Evolutionary conservation across 1,140 invertebrate genomes (phyloP), one percentile per base, ranked within the genome.

Genomic region (Drosophila equinoxialis): DNA sequence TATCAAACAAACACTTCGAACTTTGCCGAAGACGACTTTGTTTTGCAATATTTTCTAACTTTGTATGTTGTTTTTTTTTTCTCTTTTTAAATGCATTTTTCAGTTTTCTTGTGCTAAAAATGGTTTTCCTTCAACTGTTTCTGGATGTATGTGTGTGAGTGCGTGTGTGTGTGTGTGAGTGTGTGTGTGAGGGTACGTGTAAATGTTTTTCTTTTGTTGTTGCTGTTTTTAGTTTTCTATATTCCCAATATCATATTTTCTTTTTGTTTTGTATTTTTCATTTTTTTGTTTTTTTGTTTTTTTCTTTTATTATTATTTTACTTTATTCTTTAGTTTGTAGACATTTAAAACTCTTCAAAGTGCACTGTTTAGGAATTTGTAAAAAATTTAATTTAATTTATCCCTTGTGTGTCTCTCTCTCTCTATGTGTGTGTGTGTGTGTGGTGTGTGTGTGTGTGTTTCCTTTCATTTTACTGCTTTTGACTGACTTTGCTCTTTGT

Each of bases 211-310:
- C 1, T 33, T 33, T 33, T 5, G 55, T 37, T 14, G 6, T 23
- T 33, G 30, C 14, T 35, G 30, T 10, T 37, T 5, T 23, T 23
- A 51, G 17, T 37, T 51, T 59, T 59, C 51, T 70, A 42, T 70
- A 42, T 41, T 76, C 61, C 57, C 61, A 68, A 59, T 37, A 69
- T 62, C 65, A 41, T 45, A 35, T 17, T 42, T 64, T 20, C 6
- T 64, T 60, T 60, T 30, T 6, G 6, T 30, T 30, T 30, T 30
- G 30, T 30, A 30, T 30, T 30, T 30, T 30, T 30, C 6, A 6
- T 30, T 45, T 57, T 58, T 11, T 41, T 42, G 33, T 26, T 26
- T 59, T 41, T 42, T 62, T 42, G 42, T 48, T 48, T 26, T 61
- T 57, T 66, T 63, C 10, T 37, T 37, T 37, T 11, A 11, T 37